Conservation (phyloP, 2,888 invertebrate species). For the Acanthosoma haemorrhoidale region DNA sequence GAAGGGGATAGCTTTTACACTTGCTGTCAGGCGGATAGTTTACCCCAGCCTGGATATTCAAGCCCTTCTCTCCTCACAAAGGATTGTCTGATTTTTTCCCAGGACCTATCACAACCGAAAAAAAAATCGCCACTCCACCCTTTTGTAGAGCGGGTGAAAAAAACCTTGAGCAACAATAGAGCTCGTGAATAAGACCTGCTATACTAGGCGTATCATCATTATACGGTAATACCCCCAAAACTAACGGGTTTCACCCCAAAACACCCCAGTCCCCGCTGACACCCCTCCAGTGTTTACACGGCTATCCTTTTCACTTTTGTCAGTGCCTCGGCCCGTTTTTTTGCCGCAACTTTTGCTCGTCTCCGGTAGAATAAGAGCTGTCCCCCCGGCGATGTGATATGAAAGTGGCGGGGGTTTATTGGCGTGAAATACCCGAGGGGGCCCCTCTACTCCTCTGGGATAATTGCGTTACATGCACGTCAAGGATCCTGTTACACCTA, state of each 20-base stretch:
- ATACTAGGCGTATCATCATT: conserved; percentile 8
- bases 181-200: conserved; percentile 20
- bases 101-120: background rate
- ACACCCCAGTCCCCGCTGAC: background rate
- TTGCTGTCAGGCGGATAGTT: conserved; percentile 5
- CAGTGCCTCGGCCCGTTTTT: background rate
- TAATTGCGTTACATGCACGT: conserved; percentile 2
- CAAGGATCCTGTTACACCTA: conserved; percentile 11
- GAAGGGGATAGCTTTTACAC: conserved; percentile 6
- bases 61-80: background rate
- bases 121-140: background rate
- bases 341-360: background rate
- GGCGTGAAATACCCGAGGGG: conserved; percentile 12
- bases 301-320: conserved; percentile 18
- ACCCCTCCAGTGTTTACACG: conserved; percentile 16
- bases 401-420: conserved; percentile 12
- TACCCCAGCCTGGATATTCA: background rate
- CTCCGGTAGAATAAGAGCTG: too few species aligned
- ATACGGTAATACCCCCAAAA: conserved; percentile 17
- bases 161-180: background rate
- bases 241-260: conserved; percentile 5
- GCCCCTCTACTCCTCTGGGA: background rate
- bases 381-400: conserved; percentile 3
- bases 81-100: conserved; percentile 16
- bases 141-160: too few species aligned